Evolutionary conservation across 53 echinoderm and acorn worm genomes (phyloP).

Genomic region (Crossaster papposus): DNA sequence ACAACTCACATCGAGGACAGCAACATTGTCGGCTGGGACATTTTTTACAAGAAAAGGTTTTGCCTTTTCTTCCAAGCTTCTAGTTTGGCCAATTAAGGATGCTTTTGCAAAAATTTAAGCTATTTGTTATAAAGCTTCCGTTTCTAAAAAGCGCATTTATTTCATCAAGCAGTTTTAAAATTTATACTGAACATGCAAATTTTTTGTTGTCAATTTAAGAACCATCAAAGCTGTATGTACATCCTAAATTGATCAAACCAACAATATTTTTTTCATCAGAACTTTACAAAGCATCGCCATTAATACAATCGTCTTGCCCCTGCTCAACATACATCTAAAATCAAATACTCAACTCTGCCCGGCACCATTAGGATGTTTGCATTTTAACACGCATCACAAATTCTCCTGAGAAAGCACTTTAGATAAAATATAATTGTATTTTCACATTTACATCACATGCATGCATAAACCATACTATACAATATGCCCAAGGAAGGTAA

Average conservation of each 20-base stretch:
- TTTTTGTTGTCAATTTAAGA: neutral
- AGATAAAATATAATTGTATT: constrained; percentile 72
- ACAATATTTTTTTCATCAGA: neutral
- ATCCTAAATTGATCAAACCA: constrained; percentile 22
- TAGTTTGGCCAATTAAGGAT: neutral
- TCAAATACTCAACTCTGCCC: constrained; percentile 16
- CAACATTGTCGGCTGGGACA: constrained; percentile 25
- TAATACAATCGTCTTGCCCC: constrained; percentile 16
- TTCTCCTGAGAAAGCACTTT: constrained; percentile 69
- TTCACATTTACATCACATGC: constrained; percentile 65
- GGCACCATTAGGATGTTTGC: constrained; percentile 64
- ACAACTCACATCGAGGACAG: constrained; percentile 39
- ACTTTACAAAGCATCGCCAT: constrained; percentile 12
- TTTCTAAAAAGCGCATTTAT: neutral
- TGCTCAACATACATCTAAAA: constrained; percentile 34
- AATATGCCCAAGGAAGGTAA: constrained; percentile 48
- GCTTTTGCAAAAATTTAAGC: neutral
- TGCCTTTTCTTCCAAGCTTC: constrained; percentile 20
- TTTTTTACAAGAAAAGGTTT: constrained; percentile 37
- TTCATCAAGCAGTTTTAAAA: constrained; percentile 13
- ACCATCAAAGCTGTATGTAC: constrained; percentile 21
- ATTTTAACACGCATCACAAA: constrained; percentile 61
- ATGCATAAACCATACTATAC: constrained; percentile 52
- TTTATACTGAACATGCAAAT: neutral
- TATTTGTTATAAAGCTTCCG: too few species aligned